These are phyloP conservation scores for Vipera ursinii DNA, from an alignment of 2,797 vertebrate genomes.

Conservation along the genomic window DNA sequence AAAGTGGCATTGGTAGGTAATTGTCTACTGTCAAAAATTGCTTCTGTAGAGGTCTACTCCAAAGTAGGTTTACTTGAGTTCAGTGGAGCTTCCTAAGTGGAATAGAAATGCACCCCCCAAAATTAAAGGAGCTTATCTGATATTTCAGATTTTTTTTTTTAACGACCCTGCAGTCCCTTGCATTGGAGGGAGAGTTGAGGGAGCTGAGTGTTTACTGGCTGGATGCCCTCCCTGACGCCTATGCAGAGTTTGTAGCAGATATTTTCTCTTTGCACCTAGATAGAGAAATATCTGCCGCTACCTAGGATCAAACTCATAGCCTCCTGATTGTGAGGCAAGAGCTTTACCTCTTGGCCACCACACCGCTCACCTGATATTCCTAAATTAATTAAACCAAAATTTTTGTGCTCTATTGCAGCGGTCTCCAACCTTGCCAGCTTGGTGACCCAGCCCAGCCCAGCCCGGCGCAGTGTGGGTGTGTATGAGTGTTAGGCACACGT, in stretches of 20 bases:
- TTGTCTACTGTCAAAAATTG: not conserved
- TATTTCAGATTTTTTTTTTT: not conserved
- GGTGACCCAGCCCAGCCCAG: no score
- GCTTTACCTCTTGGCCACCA: not conserved
- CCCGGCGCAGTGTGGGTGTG: no score
- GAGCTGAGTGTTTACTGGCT: not conserved
- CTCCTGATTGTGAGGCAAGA: not conserved
- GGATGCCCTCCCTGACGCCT: not conserved
- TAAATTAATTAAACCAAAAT: not conserved
- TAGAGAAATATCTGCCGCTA: not conserved
- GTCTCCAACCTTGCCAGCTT: not conserved
- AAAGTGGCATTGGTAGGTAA: not conserved
- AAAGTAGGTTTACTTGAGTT: not conserved
- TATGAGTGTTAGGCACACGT: no score
- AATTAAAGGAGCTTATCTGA: conserved; percentile 2
- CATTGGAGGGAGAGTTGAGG: not conserved
- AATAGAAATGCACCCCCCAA: not conserved
- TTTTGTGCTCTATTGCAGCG: not conserved
- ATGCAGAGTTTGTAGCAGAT: not conserved
- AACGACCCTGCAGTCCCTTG: not conserved
- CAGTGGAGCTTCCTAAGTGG: not conserved
- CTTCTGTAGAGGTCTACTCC: not conserved
- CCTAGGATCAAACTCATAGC: not conserved
- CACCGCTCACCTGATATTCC: not conserved
- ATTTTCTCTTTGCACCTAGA: not conserved